Evolutionary conservation across 1,140 invertebrate species (phyloP).

Genomic region (Drosophila mauritiana): DNA sequence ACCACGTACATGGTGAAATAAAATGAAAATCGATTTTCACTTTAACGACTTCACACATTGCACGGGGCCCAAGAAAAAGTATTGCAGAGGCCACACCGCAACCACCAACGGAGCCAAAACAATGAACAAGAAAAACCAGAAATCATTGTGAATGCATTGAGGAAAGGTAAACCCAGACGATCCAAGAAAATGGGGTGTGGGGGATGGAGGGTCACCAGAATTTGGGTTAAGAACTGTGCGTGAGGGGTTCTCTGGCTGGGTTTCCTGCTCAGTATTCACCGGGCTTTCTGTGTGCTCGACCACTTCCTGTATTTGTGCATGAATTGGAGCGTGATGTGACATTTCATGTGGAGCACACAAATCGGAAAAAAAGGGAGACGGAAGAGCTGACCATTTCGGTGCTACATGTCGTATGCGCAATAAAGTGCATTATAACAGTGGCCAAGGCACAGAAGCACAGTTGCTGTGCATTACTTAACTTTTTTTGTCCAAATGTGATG

Average conservation of each 20-base stretch:
- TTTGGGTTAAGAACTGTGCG: conserved; percentile 70
- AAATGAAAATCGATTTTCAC: conserved; percentile 78
- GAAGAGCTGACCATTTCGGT: conserved; percentile 13
- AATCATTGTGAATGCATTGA: conserved; percentile 59
- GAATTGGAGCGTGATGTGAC: conserved; percentile 79
- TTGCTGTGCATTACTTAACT: neutral
- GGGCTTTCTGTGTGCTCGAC: conserved; percentile 46
- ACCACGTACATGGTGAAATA: conserved; percentile 70
- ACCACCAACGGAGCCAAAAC: conserved; percentile 65
- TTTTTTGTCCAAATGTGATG: too few species aligned
- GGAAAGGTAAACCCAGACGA: conserved; percentile 54
- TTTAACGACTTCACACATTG: conserved; percentile 81
- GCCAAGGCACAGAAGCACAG: neutral
- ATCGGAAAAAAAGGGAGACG: conserved; percentile 1
- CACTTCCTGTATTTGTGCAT: conserved; percentile 72
- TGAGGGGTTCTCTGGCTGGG: conserved; percentile 7
- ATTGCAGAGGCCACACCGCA: conserved; percentile 63
- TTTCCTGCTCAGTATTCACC: conserved; percentile 25
- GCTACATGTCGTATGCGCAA: conserved; percentile 63
- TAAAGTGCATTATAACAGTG: conserved; percentile 42
- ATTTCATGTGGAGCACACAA: conserved; percentile 62
- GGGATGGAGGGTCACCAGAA: conserved; percentile 29
- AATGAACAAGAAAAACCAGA: conserved; percentile 54
- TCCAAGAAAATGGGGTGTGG: neutral
- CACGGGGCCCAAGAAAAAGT: conserved; percentile 46